Evolutionary conservation across 2,888 invertebrate genomes (phyloP), one percentile per base, ranked within the genome.

Genomic region (Rosalia funebris): DNA sequence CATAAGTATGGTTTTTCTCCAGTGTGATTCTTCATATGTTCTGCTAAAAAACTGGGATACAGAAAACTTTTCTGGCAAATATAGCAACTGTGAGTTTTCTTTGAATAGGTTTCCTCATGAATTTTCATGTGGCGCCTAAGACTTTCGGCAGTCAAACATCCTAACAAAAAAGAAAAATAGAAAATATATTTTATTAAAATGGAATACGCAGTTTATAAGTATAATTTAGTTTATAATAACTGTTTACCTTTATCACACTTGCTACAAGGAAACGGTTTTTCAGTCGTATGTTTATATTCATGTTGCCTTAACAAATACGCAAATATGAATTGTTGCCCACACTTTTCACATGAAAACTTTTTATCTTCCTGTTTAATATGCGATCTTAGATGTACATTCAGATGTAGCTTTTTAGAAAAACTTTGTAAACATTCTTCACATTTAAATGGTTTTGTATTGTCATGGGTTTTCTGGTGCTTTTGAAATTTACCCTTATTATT

Each of bases 11-110:
- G 81, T 59, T 74, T 77, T 62, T 81, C 79, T 1, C 80, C 81
- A 0, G 80, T 80, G 62, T 82, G 82, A 56, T 74, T 75, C 63
- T 79, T 79, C 72, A 79, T 78, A 58, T 81, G 81, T 62, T 79
- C 78, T 1, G 75, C 71, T 12, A 81, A 63, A 60, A 75, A 72
- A 65, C 78, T 79, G 0, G 73, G 75, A 65, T 76, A 77, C 1
- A 65, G 62, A 63, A 79, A 79, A 41, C 70, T 72, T 62, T 79
- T 79, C 5, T 64, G 63, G 64, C 80, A 81, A 25, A 76, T 62
- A 7, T 70, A 25, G 57, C 81, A 81, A 1, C 39, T 47, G 55
- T 79, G 76, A n/a, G 65, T 70, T 59, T 77, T 76, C 60, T 75
- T 78, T 15, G 56, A 62, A 48, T 79, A 78, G 48, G 73, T 71